Percentiles rank a stretch among this genome's conserved stretches.
Evolutionary conservation across 2,797 vertebrate genomes (phyloP).

Genomic region (Todus mexicanus): DNA sequence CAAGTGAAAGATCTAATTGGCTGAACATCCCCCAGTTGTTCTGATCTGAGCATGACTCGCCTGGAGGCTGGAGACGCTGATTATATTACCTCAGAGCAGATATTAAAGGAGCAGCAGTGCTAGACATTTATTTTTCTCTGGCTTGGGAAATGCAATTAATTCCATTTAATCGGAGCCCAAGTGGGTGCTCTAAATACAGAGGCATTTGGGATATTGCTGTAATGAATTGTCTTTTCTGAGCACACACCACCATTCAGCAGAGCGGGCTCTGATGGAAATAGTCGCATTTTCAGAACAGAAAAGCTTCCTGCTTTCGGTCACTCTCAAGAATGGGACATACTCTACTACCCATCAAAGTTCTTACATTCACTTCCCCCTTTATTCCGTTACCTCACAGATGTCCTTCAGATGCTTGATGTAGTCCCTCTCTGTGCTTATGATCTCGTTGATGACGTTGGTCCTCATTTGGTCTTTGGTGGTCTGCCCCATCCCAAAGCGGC

Average conservation of each 20-base stretch:
- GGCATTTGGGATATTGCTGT: background rate
- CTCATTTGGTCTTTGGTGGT: slow-evolving; percentile 96
- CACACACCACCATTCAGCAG: background rate
- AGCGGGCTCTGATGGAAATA: background rate
- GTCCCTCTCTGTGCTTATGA: slow-evolving; percentile 94
- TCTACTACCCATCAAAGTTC: background rate
- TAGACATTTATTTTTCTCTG: slow-evolving; percentile 1
- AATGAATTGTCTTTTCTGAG: background rate
- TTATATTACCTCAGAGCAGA: background rate
- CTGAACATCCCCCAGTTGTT: background rate
- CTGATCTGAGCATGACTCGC: background rate
- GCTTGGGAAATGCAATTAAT: slow-evolving; percentile 25
- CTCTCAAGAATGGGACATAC: background rate
- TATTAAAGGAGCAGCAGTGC: background rate
- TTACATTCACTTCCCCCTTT: background rate
- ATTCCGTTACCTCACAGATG: slow-evolving; percentile 87
- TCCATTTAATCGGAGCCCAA: slow-evolving; percentile 5
- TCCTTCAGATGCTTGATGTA: slow-evolving; percentile 97
- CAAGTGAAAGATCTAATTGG: background rate
- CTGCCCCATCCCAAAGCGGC: slow-evolving; percentile 80
- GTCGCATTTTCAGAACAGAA: background rate
- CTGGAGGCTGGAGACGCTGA: background rate
- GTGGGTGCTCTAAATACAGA: background rate
- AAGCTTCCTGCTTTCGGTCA: background rate
- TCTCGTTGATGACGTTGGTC: slow-evolving; percentile 95